Base-by-base conservation (phyloP, 2,113 vertebrate species). In the Ivindomyrus marchei region DNA sequence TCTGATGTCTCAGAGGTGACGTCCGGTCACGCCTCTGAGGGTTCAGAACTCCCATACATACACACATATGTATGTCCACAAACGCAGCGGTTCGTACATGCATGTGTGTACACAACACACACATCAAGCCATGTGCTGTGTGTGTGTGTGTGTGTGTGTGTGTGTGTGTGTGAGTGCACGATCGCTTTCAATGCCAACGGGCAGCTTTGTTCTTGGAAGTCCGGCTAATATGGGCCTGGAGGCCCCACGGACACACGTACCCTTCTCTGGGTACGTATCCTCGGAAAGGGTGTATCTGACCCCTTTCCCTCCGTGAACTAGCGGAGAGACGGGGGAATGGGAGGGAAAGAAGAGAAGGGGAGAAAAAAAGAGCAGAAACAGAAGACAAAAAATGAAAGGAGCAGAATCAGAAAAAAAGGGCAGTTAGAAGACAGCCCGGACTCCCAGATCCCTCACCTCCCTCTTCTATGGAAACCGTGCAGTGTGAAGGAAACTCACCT, bases 181-280 rank as follows among this genome's bases (percentile, higher is more conserved):
- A 66, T 27, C 62, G n/a, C 90, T 93, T 58, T 91, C 91, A 94
- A 94, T 95, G 94, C 94, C 94, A 92, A 93, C 94, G 92, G 91
- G 93, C 91, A 91, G 93, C 92, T 93, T 88, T 89, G 92, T 95
- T 93, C 91, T 93, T 94, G 91, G 91, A 87, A 87, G 92, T 93
- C 93, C 92, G 70, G 86, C 88, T 88, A 93, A 91, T 94, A 93
- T 94, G 93, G 90, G 66, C 86, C 90, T 92, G 88, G 92, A 91
- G 36, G 36, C 31, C 83, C 93, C 94, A 91, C 89, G 92, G 90
- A 91, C 93, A 74, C 94, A 99, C 98, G 91, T 99, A 99, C 98
- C 98, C 98, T 99, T 99, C 91, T 99, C 98, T 95, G 98, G 98
- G 98, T 97, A 99, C 96, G 97, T 97, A 95, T 99, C 98, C 97